Evolutionary conservation across 2,888 invertebrate genomes (phyloP).

Genomic region (Agrilus cyanescens): DNA sequence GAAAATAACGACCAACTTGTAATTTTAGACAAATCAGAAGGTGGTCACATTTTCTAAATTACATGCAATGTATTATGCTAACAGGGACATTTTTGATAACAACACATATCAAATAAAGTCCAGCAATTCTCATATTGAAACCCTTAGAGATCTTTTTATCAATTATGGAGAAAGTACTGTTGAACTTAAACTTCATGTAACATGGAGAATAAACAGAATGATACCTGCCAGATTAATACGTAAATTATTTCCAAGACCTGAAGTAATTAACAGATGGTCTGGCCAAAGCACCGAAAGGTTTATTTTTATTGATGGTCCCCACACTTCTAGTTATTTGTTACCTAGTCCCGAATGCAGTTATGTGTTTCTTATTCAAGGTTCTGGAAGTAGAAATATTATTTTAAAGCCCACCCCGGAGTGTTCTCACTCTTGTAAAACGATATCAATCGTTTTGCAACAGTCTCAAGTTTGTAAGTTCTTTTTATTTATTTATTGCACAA

Average conservation of each 20-base stretch:
- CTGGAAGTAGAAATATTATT: slow-evolving; percentile 59
- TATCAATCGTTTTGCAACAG: slow-evolving; percentile 58
- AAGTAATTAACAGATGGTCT: slow-evolving; percentile 48
- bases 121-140: slow-evolving; percentile 20
- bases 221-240: slow-evolving; percentile 58
- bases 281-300: slow-evolving; percentile 69
- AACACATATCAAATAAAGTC: slow-evolving; percentile 49
- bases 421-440: slow-evolving; percentile 53
- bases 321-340: slow-evolving; percentile 51
- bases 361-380: slow-evolving; percentile 61
- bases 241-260: slow-evolving; percentile 59
- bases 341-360: slow-evolving; percentile 76
- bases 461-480: slow-evolving; percentile 62
- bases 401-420: slow-evolving; percentile 71
- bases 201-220: slow-evolving; percentile 70
- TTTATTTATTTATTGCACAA: not conserved
- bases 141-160: slow-evolving; percentile 22
- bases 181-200: slow-evolving; percentile 25
- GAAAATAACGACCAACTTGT: not conserved
- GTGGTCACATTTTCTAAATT: slow-evolving; percentile 43
- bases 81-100: slow-evolving; percentile 47
- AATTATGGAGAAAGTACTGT: slow-evolving; percentile 12
- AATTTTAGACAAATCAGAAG: slow-evolving; percentile 46
- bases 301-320: slow-evolving; percentile 60
- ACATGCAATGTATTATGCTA: slow-evolving; percentile 43